A percentile compares a stretch with the other conserved stretches of the same genome.
Evolutionary conservation across 2,113 vertebrate species (phyloP).

Genomic region (Cephalopholis sonnerati): DNA sequence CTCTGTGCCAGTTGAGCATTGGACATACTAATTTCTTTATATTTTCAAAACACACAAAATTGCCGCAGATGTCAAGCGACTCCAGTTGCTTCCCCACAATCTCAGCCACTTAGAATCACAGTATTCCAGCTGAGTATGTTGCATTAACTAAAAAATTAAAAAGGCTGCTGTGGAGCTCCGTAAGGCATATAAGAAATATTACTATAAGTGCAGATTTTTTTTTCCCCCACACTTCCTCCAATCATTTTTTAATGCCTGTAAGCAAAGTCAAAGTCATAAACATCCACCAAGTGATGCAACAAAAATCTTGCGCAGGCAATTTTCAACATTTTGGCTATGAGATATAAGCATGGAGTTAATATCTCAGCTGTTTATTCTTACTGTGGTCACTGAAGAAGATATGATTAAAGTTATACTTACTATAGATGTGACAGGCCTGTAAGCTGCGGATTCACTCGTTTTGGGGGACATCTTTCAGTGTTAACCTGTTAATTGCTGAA

Average conservation of each 20-base stretch:
- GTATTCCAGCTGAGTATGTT: slow-evolving; percentile 19
- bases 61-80: not conserved
- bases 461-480: not conserved
- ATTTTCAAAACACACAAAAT: slow-evolving; percentile 6
- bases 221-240: not conserved
- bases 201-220: slow-evolving; percentile 22
- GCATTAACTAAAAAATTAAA: slow-evolving; percentile 21
- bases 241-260: slow-evolving; percentile 35
- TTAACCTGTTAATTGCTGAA: not conserved
- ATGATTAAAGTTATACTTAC: slow-evolving; percentile 24
- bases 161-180: slow-evolving; percentile 1
- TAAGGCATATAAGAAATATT: slow-evolving; percentile 18
- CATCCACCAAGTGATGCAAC: slow-evolving; percentile 37
- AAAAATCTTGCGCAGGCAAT: slow-evolving; percentile 16
- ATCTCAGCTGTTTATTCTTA: slow-evolving; percentile 14
- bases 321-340: slow-evolving; percentile 23
- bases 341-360: slow-evolving; percentile 19
- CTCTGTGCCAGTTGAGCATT: not conserved
- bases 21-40: not conserved
- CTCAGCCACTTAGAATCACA: not conserved
- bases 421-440: not conserved
- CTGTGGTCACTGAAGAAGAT: slow-evolving; percentile 5
- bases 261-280: slow-evolving; percentile 43
- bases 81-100: not conserved
- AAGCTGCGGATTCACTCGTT: not conserved